Evolutionary conservation across 2,888 invertebrate genomes (phyloP), one percentile per base, ranked within the genome.

Genomic region (Falcaria lacertinaria): DNA sequence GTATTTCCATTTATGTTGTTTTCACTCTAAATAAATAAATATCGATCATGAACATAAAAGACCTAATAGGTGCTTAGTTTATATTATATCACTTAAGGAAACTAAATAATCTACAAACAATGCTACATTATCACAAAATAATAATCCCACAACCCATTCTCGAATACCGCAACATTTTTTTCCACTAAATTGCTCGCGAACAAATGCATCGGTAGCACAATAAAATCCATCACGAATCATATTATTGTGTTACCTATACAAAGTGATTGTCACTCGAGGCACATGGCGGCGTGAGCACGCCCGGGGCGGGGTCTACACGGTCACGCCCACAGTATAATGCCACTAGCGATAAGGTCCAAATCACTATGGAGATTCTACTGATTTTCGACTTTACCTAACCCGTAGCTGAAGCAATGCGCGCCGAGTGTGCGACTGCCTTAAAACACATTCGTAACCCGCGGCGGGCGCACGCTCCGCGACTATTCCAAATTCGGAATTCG

Each of bases 171-270:
- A 48, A 48, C 46, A 47, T 46, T 58, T 61, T 62, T 62, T 58
- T 57, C 54, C 59, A 54, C 52, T 52, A 70, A 80, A 77, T 76
- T 72, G 69, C 68, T 74, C 74, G 60, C 77, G 74, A 73, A 75
- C 70, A 82, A 83, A 84, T 85, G 87, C 87, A 88, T 83, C 78
- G 75, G 74, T 76, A 74, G 78, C 70, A 80, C 83, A 82, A 86
- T 86, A 83, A 88, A 88, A 88, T 87, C 88, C 87, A 89, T 88
- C 89, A 87, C 76, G 87, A 81, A 86, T 85, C 85, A 84, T 87
- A 88, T 87, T 86, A 88, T 87, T 89, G 82, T 81, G 86, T 88
- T 89, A 87, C 87, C 87, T 88, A 88, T 87, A 89, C 89, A 88
- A 87, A 88, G 84, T 86, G 89, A 88, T 89, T 89, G 89, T 89